Evolutionary conservation across 1,140 invertebrate species (phyloP), one percentile per base, ranked within the genome.

Genomic region (Tribolium madens): DNA sequence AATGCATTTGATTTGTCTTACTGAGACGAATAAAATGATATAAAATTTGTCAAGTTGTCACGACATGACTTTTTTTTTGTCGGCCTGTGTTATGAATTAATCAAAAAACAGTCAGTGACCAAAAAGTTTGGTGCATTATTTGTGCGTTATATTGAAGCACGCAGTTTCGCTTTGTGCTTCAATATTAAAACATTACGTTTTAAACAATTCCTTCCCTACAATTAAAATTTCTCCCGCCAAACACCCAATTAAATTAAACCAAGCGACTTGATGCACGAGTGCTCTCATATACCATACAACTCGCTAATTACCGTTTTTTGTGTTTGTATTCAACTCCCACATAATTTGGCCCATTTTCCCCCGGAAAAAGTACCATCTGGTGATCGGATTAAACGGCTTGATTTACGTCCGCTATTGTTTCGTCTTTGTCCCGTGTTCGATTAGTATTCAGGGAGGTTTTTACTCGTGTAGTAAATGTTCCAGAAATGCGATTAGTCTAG

Each of bases 401-500:
- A 60, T 60, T 60, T 60, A 60, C 53, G 18, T 10, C 53, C 18
- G 17, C 17, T 60, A 60, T 60, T 60, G 53, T 60, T 60, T 60
- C 53, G 53, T 60, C 53, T 60, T 60, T 60, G 53, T 60, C 53
- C 53, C 53, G 1, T 31, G 18, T 26, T 60, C 53, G 53, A 60
- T 60, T 60, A 60, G 53, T 60, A 60, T 60, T 60, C 53, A 60
- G 53, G 53, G 17, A 2, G 53, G 53, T 60, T 60, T 60, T 60
- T 60, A 21, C 53, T 60, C 53, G 53, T 18, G 53, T 60, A 60
- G 53, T 26, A 60, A 60, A 60, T 60, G 53, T 60, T 60, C 53
- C 53, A 60, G 53, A 60, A 60, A 60, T 60, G 18, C 53, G 53
- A 60, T 60, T 60, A 60, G 53, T 60, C 53, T 60, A 26, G 21